A percentile compares a stretch with the other conserved stretches of the same genome.
Evolutionary conservation across 2,113 vertebrate genomes (phyloP).

Genomic region (Sisor rabdophorus): DNA sequence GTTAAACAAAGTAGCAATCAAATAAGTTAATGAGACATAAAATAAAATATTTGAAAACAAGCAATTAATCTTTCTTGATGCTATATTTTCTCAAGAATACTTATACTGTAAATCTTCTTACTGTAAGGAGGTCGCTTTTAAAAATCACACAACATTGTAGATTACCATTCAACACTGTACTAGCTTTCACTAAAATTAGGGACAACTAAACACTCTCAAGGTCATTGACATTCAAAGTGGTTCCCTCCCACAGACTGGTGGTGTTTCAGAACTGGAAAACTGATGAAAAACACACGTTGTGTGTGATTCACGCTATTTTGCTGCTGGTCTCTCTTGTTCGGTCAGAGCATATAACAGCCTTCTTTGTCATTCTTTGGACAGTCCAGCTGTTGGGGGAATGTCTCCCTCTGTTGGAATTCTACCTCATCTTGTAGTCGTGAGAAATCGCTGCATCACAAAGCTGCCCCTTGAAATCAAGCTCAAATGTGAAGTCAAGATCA

Average conservation of each 20-base stretch:
- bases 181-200: conserved; percentile 39
- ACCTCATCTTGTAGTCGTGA: conserved; percentile 98
- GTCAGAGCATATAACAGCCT: conserved; percentile 34
- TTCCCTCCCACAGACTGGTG: conserved; percentile 37
- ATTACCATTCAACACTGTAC: conserved; percentile 30
- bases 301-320: conserved; percentile 26
- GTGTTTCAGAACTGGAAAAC: conserved; percentile 30
- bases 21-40: conserved; percentile 16
- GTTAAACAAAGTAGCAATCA: conserved; percentile 4
- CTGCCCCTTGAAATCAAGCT: conserved; percentile 97
- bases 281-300: conserved; percentile 41
- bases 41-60: not conserved
- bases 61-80: conserved; percentile 10
- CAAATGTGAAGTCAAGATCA: conserved; percentile 94
- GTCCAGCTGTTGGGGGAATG: conserved; percentile 15
- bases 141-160: conserved; percentile 1
- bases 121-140: conserved; percentile 15
- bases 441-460: conserved; percentile 94
- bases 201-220: conserved; percentile 37
- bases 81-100: not conserved
- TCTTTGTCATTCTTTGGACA: not conserved
- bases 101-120: conserved; percentile 7
- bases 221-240: conserved; percentile 40
- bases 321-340: conserved; percentile 20
- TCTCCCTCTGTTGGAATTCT: conserved; percentile 49